Base-by-base conservation (phyloP, 2,113 vertebrate species). In the Martes martes region DNA sequence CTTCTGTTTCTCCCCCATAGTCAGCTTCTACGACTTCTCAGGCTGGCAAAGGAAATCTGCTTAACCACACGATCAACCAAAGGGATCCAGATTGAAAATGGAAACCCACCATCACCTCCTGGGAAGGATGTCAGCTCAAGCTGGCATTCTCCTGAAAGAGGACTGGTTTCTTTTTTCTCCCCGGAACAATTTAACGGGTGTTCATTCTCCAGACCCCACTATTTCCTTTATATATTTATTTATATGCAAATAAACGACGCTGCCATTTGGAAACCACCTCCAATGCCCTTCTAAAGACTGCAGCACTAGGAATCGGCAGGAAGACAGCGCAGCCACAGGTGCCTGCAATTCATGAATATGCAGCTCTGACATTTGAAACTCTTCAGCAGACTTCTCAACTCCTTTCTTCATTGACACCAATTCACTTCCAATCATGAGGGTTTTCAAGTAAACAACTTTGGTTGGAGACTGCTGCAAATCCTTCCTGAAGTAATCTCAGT, bases 281-380 rank as follows among this genome's bases (percentile, higher is more conserved):
- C 80, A 82, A 19, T 28, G 92, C 59, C 80, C 82, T 90, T 85
- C 42, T 15, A 23, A 74, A 39, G 87, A 6, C 33, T 45, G 23
- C 91, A 92, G 92, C 6, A 26, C 47, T 21, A 45, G 61, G 57
- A 78, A 87, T 47, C 73, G 23, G 87, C 88, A 94, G 95, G 61
- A 74, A 45, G 92, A 67, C 67, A 65, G 93, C 26, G n/a, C 0
- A 59, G 96, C 97, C 73, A 91, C 45, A 95, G 94, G 96, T 97
- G 93, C 94, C 80, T 33, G 42, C 28, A 74, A 74, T 89, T 79
- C 95, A 97, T 95, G 85, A 97, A 95, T 96, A 98, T 96, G 95
- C 97, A 73, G 82, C 78, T 89, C 31, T 97, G 97, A 96, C 94
- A 98, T 97, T 57, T 91, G 91, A 95, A 94, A 96, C 15, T 96